phyloP scores from a whole-genome alignment of 2,113 vertebrate genomes.

The Myodes glareolus region DNA sequence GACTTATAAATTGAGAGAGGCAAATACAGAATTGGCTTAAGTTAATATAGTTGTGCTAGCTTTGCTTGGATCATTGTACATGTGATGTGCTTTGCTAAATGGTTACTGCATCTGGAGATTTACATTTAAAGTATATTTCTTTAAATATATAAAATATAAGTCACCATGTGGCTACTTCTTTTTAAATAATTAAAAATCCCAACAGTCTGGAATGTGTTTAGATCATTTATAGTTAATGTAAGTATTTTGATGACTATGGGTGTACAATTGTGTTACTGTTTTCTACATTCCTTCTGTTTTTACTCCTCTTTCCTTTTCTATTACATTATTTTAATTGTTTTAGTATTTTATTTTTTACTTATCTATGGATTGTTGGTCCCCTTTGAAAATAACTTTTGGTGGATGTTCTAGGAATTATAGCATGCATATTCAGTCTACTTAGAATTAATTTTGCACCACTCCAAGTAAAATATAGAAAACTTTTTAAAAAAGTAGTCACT shows the following conservation, averaged over 20 bases:
- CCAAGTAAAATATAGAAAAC: slow-evolving; percentile 13
- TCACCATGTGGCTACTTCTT: not conserved
- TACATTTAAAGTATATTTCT: slow-evolving; percentile 44
- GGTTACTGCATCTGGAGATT: slow-evolving; percentile 33
- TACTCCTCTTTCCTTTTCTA: not conserved
- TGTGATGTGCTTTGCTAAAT: not conserved
- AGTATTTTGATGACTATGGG: not conserved
- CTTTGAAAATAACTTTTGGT: not conserved
- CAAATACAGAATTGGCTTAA: not conserved
- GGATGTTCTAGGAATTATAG: not conserved
- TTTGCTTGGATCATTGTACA: slow-evolving; percentile 50
- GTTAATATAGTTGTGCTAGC: not conserved
- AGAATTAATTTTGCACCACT: not conserved
- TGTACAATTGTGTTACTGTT: not conserved
- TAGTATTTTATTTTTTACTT: slow-evolving; percentile 13
- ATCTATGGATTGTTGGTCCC: not conserved
- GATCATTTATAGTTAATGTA: not conserved
- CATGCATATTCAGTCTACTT: not conserved
- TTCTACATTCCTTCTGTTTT: not conserved
- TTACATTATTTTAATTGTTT: slow-evolving; percentile 11
- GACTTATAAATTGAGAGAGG: not conserved
- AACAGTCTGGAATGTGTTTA: not conserved
- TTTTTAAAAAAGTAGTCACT: not conserved
- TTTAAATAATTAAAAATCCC: slow-evolving; percentile 47
- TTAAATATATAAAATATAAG: not conserved